Percentiles rank a stretch among this genome's conserved stretches.
Conservation (phyloP, 2,797 vertebrate species). For the Etheostoma perlongum region DNA sequence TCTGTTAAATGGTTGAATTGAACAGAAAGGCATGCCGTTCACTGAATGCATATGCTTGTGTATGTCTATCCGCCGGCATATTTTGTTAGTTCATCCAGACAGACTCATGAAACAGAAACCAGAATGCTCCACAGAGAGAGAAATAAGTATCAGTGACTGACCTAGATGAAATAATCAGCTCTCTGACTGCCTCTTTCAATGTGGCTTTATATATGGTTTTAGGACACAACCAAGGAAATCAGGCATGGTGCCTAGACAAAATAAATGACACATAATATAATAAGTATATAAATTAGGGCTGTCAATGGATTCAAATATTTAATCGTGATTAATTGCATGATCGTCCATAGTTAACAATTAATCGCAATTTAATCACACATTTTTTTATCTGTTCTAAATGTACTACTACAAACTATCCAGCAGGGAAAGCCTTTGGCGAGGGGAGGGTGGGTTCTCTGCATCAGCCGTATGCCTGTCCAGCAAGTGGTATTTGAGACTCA, state of each 20-base stretch:
- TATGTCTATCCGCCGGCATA: neutral
- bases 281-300: too few species aligned
- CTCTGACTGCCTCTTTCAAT: conserved; percentile 15
- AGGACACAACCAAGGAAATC: conserved; percentile 12
- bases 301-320: too few species aligned
- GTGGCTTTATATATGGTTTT: conserved; percentile 24
- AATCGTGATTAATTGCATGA: too few species aligned
- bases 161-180: conserved; percentile 40
- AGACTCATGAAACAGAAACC: conserved; percentile 43
- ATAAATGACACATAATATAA: neutral
- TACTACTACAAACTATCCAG: too few species aligned
- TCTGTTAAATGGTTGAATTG: conserved; percentile 27
- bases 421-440: too few species aligned
- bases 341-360: too few species aligned
- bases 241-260: neutral
- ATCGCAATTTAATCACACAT: too few species aligned
- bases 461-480: too few species aligned
- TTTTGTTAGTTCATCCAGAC: conserved; percentile 41
- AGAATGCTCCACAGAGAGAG: conserved; percentile 20
- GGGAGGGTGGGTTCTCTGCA: too few species aligned
- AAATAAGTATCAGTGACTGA: conserved; percentile 44
- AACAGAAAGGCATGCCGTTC: conserved; percentile 33
- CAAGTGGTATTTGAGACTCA: too few species aligned
- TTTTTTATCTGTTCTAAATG: too few species aligned
- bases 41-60: conserved; percentile 15